Evolutionary conservation across 2,888 invertebrate genomes (phyloP).

Genomic region (Heterodera filipjevi): DNA sequence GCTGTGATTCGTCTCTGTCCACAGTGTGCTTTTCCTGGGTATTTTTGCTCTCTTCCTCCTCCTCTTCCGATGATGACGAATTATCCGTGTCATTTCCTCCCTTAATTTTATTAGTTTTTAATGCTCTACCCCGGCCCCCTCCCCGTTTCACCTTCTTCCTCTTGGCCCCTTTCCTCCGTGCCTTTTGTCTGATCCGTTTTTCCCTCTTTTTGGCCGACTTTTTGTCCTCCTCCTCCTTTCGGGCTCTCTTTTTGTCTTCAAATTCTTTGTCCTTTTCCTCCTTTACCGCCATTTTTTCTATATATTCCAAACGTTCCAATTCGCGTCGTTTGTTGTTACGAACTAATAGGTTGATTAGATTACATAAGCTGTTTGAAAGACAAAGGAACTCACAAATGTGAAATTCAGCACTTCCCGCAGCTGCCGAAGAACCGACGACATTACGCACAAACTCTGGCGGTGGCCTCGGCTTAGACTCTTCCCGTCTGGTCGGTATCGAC

Average conservation of each 20-base stretch:
- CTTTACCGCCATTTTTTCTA: constrained; percentile 84
- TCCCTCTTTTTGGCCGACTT: constrained; percentile 79
- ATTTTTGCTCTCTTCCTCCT: not conserved
- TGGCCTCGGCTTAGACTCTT: constrained; percentile 77
- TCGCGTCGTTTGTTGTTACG: constrained; percentile 91
- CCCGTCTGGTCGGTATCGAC: constrained; percentile 81
- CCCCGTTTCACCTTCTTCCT: constrained; percentile 1
- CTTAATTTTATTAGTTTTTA: not conserved
- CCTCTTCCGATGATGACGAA: not conserved
- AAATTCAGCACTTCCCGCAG: constrained; percentile 98
- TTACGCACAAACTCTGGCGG: constrained; percentile 94
- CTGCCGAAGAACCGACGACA: constrained; percentile 99
- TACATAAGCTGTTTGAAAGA: constrained; percentile 77
- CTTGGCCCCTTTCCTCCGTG: constrained; percentile 27
- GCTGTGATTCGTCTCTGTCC: no score
- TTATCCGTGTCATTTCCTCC: not conserved
- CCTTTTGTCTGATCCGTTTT: constrained; percentile 72
- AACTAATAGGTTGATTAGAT: no score
- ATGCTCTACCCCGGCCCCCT: no score
- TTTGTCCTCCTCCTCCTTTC: constrained; percentile 50
- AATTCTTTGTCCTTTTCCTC: constrained; percentile 84
- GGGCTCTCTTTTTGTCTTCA: constrained; percentile 77
- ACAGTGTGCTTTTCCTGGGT: no score
- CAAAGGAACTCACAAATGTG: constrained; percentile 79
- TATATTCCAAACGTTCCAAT: constrained; percentile 90